These are phyloP conservation scores for Lepus townsendii DNA, from an alignment of 2,797 vertebrate genomes.

Conservation along the genomic window DNA sequence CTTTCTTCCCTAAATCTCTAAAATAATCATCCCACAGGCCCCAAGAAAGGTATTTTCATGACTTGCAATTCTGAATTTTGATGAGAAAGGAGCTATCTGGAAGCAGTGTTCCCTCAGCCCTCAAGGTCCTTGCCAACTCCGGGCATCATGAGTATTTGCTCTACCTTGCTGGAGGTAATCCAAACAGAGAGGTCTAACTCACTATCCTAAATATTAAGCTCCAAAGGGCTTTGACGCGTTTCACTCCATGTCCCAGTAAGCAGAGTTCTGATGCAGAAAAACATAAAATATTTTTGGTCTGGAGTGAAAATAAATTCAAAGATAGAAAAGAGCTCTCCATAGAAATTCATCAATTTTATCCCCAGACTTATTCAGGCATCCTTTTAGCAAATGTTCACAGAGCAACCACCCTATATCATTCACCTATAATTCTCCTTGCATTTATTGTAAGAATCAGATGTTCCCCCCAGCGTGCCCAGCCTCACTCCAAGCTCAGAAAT, in stretches of 20 bases:
- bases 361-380: background rate
- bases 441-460: background rate
- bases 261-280: background rate
- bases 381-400: background rate
- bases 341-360: constrained; percentile 1
- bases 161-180: background rate
- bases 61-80: background rate
- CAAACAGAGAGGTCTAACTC: background rate
- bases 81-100: background rate
- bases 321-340: background rate
- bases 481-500: background rate
- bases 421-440: background rate
- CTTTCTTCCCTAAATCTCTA: background rate
- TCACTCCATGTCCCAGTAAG: background rate
- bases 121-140: background rate
- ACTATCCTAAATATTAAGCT: background rate
- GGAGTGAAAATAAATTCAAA: background rate
- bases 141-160: background rate
- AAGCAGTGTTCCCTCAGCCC: background rate
- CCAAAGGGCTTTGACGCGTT: background rate
- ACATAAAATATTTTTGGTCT: constrained; percentile 1
- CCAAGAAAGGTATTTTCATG: background rate
- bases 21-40: background rate
- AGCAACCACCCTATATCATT: background rate
- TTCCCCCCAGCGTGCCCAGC: too few species aligned